Base-by-base conservation (phyloP, 2,797 vertebrate species). In the Bradypus variegatus region DNA sequence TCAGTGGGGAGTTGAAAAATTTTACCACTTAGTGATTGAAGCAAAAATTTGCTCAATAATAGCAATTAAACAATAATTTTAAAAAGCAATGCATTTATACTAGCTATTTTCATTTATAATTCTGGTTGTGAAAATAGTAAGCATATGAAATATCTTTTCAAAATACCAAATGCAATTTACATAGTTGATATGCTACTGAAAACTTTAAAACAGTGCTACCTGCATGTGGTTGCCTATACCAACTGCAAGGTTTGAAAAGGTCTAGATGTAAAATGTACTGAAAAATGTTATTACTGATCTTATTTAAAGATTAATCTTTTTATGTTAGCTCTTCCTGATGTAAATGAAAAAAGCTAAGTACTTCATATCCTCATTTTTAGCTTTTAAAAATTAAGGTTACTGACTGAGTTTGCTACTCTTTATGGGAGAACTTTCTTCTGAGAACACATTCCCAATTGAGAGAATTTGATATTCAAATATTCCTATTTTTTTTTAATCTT, bases 361-460 rank as follows among this genome's bases (percentile, higher is more conserved):
- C 12, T 81, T 78, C 80, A 76, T 36, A 77, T 10, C 16, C 53
- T 67, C 48, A 69, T 72, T 90, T 12, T 84, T 15, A 88, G 86
- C 79, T 38, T 76, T 82, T 73, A 50, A 93, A 88, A 53, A 60
- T 62, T 27, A 36, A 88, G 60, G 67, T 70, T 81, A n/a, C 76
- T 87, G 72, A 4, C 2, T 84, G 79, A 6, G 76, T 4, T 36
- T 31, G 38, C 86, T 33, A 81, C 88, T 91, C 48, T 78, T 62
- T n/a, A 50, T 1, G 87, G 77, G 31, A 91, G 94, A 95, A 89
- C 86, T 92, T 95, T 91, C 62, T 93, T 83, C 76, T 80, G 83
- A 79, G 85, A 86, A 93, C 9, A 58, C 2, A 70, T n/a, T 93
- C 83, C 41, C 86, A 67, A 60, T 8, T 80, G 64, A 85, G 88